Conservation (phyloP, 2,888 invertebrate species). For the Keiferia lycopersicella region DNA sequence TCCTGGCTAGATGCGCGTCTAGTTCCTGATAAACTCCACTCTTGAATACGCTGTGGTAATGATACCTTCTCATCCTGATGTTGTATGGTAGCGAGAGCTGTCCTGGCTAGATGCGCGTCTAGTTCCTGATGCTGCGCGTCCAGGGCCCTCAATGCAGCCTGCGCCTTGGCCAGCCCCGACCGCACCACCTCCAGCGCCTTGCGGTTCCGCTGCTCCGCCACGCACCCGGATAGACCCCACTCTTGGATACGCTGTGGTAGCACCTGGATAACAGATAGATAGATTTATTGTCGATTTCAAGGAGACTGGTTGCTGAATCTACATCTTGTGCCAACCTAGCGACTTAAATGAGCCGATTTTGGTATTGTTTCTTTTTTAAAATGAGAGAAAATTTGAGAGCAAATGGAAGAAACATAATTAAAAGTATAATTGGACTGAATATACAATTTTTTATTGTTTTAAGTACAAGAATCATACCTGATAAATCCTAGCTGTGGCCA, state of each 20-base stretch:
- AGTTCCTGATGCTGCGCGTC: conserved; percentile 89
- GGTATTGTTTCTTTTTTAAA: too few species aligned
- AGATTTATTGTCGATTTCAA: too few species aligned
- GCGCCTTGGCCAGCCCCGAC: conserved; percentile 88
- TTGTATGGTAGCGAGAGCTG: conserved; percentile 84
- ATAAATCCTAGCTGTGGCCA: conserved; percentile 92
- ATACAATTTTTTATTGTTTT: too few species aligned
- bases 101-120: conserved; percentile 90
- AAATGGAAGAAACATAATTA: too few species aligned
- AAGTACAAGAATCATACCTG: conserved; percentile 76
- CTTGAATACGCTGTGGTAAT: too few species aligned
- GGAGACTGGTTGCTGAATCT: too few species aligned
- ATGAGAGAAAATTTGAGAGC: too few species aligned
- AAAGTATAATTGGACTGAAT: too few species aligned
- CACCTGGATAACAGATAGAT: conserved; percentile 72
- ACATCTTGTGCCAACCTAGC: too few species aligned
- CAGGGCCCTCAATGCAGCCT: conserved; percentile 88
- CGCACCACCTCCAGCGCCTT: conserved; percentile 87
- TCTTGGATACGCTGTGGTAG: conserved; percentile 95
- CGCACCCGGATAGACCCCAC: conserved; percentile 93
- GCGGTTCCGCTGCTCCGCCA: conserved; percentile 91
- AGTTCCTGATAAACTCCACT: conserved; percentile 84
- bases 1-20: conserved; percentile 90
- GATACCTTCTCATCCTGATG: conserved; percentile 80
- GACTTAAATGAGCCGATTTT: too few species aligned